Percentiles rank a stretch among this genome's conserved stretches.
Conservation (phyloP, 2,888 invertebrate species). For the Lysandra bellargus region DNA sequence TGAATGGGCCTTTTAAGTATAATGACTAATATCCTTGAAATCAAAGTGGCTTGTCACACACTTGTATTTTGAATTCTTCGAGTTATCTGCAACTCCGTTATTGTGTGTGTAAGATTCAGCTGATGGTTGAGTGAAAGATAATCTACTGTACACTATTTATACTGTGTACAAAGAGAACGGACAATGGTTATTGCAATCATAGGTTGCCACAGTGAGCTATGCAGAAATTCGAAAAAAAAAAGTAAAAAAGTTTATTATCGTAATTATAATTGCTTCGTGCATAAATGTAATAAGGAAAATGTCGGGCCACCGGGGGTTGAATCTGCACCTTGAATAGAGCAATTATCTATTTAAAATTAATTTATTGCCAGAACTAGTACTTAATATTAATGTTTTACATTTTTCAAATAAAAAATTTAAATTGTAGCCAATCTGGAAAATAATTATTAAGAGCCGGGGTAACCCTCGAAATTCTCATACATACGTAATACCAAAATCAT, state of each 20-base stretch:
- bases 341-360: not conserved
- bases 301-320: not conserved
- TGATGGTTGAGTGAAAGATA: too few species aligned
- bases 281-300: conserved; percentile 9
- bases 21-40: too few species aligned
- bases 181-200: not conserved
- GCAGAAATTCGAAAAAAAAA: not conserved
- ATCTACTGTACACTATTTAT: not conserved
- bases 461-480: too few species aligned
- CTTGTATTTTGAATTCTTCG: not conserved
- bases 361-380: not conserved
- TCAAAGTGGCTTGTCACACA: not conserved
- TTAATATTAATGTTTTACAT: not conserved
- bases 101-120: not conserved
- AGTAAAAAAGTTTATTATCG: not conserved
- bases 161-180: not conserved
- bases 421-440: too few species aligned
- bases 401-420: not conserved
- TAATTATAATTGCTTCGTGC: not conserved
- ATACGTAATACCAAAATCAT: too few species aligned
- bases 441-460: too few species aligned
- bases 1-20: too few species aligned
- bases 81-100: not conserved
- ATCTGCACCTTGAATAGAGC: not conserved
- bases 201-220: not conserved